A percentile compares a stretch with the other conserved stretches of the same genome.
Evolutionary conservation across 2,797 vertebrate species (phyloP).

Genomic region (Syngnathus rostellatus): DNA sequence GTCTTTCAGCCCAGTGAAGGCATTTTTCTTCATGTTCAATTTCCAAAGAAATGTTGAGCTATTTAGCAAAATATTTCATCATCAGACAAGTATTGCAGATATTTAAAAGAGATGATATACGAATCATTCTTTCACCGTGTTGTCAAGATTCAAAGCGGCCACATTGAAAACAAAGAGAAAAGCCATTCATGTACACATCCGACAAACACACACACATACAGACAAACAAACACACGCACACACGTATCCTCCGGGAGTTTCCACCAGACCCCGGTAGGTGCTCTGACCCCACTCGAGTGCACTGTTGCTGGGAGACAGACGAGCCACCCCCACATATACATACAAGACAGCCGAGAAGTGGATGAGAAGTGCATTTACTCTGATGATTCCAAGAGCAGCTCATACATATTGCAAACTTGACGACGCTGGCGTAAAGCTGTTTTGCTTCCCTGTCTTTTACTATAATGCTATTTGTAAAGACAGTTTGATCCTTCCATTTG

Average conservation of each 20-base stretch:
- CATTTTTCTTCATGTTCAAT: background rate
- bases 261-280: slow-evolving; percentile 15
- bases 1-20: background rate
- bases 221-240: slow-evolving; percentile 10
- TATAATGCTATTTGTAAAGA: slow-evolving; percentile 3
- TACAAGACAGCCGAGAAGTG: slow-evolving; percentile 25
- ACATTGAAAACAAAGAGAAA: background rate
- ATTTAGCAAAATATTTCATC: background rate
- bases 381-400: slow-evolving; percentile 44
- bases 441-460: slow-evolving; percentile 18
- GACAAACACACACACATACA: slow-evolving; percentile 17
- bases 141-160: background rate
- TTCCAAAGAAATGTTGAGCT: background rate
- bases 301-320: slow-evolving; percentile 53
- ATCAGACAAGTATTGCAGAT: background rate
- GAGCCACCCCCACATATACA: slow-evolving; percentile 27
- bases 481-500: background rate
- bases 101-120: background rate
- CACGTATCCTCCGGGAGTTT: slow-evolving; percentile 15
- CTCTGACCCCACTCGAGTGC: slow-evolving; percentile 11
- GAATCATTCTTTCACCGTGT: background rate
- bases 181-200: background rate
- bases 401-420: slow-evolving; percentile 58
- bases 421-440: slow-evolving; percentile 28
- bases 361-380: slow-evolving; percentile 55